Percentiles rank a stretch among this genome's conserved stretches.
These are phyloP conservation scores for Parazoanthus darwini DNA, from an alignment of 92 coral and sea anemone species.

Conservation along the genomic window DNA sequence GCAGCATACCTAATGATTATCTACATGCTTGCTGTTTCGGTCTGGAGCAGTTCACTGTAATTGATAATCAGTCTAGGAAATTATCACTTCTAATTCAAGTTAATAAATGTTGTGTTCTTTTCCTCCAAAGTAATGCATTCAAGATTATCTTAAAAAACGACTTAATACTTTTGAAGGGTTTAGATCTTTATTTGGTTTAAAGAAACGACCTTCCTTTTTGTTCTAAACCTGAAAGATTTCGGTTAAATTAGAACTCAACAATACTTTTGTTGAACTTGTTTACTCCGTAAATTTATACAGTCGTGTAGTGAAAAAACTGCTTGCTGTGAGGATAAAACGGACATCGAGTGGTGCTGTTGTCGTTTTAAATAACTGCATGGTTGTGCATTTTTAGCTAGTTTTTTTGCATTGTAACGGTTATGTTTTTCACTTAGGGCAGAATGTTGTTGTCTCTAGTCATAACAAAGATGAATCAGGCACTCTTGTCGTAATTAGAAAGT, in stretches of 20 bases:
- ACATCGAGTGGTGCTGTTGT: not conserved
- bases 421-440: not conserved
- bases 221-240: not conserved
- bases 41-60: not conserved
- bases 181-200: too few relatives aligned
- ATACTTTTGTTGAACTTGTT: not conserved
- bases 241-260: not conserved
- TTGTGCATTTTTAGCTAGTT: not conserved
- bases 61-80: not conserved
- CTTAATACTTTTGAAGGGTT: not conserved
- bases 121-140: not conserved
- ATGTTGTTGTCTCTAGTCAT: not conserved
- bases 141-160: not conserved
- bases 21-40: not conserved
- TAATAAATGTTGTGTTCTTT: not conserved
- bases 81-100: not conserved
- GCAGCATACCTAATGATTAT: not conserved
- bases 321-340: not conserved
- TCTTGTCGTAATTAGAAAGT: constrained; percentile 19
- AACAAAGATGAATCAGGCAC: not conserved
- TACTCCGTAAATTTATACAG: too few relatives aligned
- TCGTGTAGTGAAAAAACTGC: too few relatives aligned
- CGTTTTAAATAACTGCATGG: not conserved
- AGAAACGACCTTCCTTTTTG: not conserved
- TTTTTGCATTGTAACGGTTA: not conserved